A percentile compares a stretch with the other conserved stretches of the same genome.
phyloP scores from a whole-genome alignment of 92 coral and sea anemone species.

The Porites divaricata region DNA sequence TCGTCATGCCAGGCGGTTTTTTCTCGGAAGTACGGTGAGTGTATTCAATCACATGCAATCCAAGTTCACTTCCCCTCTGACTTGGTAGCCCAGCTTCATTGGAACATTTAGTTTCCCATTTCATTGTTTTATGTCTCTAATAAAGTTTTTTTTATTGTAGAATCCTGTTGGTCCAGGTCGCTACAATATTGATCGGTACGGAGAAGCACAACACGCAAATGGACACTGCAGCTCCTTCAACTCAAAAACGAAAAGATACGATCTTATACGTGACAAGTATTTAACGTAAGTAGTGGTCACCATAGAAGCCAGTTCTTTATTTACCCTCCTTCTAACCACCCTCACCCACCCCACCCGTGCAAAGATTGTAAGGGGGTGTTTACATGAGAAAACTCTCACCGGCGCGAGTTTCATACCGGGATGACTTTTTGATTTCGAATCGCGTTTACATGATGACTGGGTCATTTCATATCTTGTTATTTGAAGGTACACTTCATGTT shows the following conservation, averaged over 20 bases:
- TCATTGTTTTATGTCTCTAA: not conserved
- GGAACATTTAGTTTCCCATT: not conserved
- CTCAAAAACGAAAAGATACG: constrained; percentile 85
- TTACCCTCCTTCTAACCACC: too few relatives aligned
- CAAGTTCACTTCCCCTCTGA: not conserved
- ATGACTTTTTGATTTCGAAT: too few relatives aligned
- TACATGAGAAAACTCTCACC: too few relatives aligned
- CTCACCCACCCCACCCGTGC: too few relatives aligned
- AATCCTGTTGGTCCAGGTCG: constrained; percentile 99
- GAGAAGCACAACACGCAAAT: constrained; percentile 89
- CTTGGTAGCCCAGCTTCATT: not conserved
- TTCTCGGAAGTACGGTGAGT: constrained; percentile 93
- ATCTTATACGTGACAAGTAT: constrained; percentile 89
- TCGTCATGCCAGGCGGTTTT: constrained; percentile 89
- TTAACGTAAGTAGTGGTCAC: constrained; percentile 79
- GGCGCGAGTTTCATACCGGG: too few relatives aligned
- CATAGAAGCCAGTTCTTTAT: not conserved
- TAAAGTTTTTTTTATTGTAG: constrained; percentile 22
- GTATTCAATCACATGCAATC: not conserved
- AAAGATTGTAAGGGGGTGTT: too few relatives aligned
- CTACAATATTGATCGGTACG: constrained; percentile 80
- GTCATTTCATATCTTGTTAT: too few relatives aligned
- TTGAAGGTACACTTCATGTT: too few relatives aligned
- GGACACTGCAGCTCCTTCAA: constrained; percentile 90
- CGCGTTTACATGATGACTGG: too few relatives aligned